Evolutionary conservation across 2,797 vertebrate species (phyloP), one percentile per base, ranked within the genome.

Genomic region (Sebastes miniatus): DNA sequence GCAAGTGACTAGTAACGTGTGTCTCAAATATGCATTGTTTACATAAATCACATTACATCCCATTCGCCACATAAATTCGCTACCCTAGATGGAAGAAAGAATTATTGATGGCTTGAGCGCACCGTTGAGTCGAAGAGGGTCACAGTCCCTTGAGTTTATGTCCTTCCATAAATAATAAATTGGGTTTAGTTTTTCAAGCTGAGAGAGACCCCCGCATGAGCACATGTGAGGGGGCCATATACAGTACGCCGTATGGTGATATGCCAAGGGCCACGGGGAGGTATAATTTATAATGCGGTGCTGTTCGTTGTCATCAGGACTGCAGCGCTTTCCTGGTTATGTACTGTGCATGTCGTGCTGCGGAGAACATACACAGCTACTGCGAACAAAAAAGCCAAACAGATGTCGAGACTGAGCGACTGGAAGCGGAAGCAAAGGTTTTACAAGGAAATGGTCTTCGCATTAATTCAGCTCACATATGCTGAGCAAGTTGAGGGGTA

Each of bases 131-230:
- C 62, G 14, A 85, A 82, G 83, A 76, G 90, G 85, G 83, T 88
- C 89, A 89, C 87, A 77, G 84, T 93, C 92, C 82, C 91, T n/a
- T 63, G 90, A 76, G 92, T 90, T 93, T 94, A 91, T 92, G 93
- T 92, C 84, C 85, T 57, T 50, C 68, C 79, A 92, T 96, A 89
- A 96, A 96, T 96, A 95, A 96, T 96, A 89, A 86, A 95, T 94
- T 29, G 56, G 84, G 79, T 95, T 95, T 95, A 90, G 92, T 91
- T 95, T 95, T 89, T 79, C 93, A 93, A 88, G 90, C 93, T 83
- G 92, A 86, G 92, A 88, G 86, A 89, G 85, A 86, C 84, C 89
- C 89, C 90, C 39, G 11, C 77, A 88, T 72, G 84, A 86, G 85
- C 88, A 89, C 85, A 87, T 89, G 91, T 87, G 56, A 67, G 85